phyloP scores from a whole-genome alignment of 2,888 invertebrate species.

The Drosophila histrio region DNA sequence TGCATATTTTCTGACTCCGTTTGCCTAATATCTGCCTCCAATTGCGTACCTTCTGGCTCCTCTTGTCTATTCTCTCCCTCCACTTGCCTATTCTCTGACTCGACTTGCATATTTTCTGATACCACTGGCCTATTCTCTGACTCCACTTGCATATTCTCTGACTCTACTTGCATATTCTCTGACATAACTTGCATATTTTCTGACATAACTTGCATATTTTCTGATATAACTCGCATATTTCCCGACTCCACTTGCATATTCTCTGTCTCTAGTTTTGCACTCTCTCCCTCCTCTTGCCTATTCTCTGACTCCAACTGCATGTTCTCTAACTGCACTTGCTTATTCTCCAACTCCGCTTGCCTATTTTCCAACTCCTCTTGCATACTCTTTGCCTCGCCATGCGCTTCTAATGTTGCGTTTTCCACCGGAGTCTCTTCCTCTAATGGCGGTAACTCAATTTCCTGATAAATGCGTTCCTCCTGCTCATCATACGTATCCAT shows the following conservation, averaged over 20 bases:
- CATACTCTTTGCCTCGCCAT: neutral
- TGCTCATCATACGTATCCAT: slow-evolving; percentile 48
- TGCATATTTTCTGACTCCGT: neutral
- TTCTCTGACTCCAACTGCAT: neutral
- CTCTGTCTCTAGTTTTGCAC: neutral
- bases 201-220: neutral
- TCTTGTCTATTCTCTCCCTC: neutral
- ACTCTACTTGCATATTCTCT: neutral
- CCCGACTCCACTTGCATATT: neutral
- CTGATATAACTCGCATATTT: neutral
- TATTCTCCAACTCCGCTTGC: neutral
- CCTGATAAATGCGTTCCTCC: slow-evolving; percentile 63
- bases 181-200: neutral
- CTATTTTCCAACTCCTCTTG: neutral
- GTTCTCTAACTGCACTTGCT: no score
- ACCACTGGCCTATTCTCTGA: neutral
- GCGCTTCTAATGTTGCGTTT: neutral
- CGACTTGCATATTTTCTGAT: neutral
- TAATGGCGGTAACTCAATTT: slow-evolving; percentile 58
- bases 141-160: neutral
- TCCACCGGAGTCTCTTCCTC: slow-evolving; percentile 18
- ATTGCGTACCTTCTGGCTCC: neutral
- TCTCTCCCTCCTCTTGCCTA: neutral
- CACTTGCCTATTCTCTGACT: neutral
- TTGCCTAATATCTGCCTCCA: neutral